Percentiles rank a stretch among this genome's conserved stretches.
These are phyloP conservation scores for Neotoxoptera formosana DNA, from an alignment of 1,140 invertebrate genomes.

Conservation along the genomic window DNA sequence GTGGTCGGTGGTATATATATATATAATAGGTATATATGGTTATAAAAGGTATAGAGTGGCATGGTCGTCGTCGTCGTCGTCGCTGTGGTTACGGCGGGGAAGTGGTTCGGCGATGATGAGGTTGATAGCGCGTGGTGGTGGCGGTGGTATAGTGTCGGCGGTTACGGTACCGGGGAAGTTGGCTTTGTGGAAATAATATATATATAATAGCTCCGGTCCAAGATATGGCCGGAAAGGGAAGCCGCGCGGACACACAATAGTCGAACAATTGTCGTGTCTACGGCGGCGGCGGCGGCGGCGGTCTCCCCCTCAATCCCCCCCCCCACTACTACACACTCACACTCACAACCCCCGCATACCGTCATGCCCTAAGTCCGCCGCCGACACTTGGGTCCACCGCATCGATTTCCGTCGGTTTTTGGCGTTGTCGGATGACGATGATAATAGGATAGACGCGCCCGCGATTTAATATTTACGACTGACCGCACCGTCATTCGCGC, in stretches of 20 bases:
- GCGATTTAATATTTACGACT: conserved; percentile 10
- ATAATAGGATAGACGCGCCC: not conserved
- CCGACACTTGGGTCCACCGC: not conserved
- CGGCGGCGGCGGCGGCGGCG: not conserved
- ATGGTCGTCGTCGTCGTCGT: not conserved
- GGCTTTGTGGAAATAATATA: conserved; percentile 47
- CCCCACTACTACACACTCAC: no score
- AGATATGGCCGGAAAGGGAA: conserved; percentile 54
- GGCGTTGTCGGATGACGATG: not conserved
- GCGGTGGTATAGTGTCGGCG: not conserved
- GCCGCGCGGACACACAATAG: conserved; percentile 43
- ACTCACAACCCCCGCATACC: no score
- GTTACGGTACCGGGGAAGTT: not conserved
- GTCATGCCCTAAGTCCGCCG: not conserved
- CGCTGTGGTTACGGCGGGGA: not conserved
- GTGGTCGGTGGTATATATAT: not conserved
- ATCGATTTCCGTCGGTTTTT: conserved; percentile 45
- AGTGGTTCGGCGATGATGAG: not conserved
- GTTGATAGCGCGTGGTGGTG: not conserved
- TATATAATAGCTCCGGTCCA: conserved; percentile 54
- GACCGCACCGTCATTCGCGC: not conserved
- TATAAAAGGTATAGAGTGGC: conserved; percentile 17
- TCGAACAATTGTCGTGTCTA: conserved; percentile 46
- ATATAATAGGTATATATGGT: not conserved
- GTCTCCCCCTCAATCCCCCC: not conserved